Base-by-base conservation (phyloP, 2,888 invertebrate species). In the Drosophila aldrichi region DNA sequence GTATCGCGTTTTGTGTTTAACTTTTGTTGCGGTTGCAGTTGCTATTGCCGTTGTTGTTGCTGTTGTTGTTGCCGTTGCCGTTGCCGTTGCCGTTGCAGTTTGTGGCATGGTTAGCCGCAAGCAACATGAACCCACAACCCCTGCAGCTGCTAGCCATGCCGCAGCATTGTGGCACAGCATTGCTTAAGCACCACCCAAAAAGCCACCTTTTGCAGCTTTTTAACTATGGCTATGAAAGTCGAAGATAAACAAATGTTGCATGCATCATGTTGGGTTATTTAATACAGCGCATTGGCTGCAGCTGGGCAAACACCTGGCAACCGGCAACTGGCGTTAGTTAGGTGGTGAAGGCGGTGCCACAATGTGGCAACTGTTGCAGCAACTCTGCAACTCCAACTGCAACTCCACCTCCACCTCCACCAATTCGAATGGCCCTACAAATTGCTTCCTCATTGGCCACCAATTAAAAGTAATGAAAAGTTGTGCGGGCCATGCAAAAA, bases 391-490 rank as follows among this genome's bases (percentile, higher is more conserved):
- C n/a, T n/a, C n/a, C n/a, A n/a, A n/a, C n/a, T n/a, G n/a, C n/a
- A n/a, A n/a, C n/a, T n/a, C n/a, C n/a, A n/a, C n/a, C n/a, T 16
- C 8, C 40, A 25, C 36, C 36, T 16, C 36, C 16, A 38, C 34
- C 57, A 52, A 69, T 62, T 60, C 58, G 70, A 52, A 51, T 71
- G 68, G 76, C 87, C 87, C 87, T 88, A 83, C 84, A 86, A 84
- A 84, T 84, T 88, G 84, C 87, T 84, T 84, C 89, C 89, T 84
- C 87, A 84, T 84, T 88, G 84, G 84, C 87, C 87, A 73, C 84
- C 89, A 84, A 84, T 84, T 84, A 84, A 84, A 84, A 88, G 70
- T 89, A 84, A 84, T 84, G 87, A 88, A 84, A 84, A 88, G 68
- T 83, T 84, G 79, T 69, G 70, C 64, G 54, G 57, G 66, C 70